phyloP scores from a whole-genome alignment of 1,140 invertebrate genomes.

The Scaptodrosophila lebanonensis region DNA sequence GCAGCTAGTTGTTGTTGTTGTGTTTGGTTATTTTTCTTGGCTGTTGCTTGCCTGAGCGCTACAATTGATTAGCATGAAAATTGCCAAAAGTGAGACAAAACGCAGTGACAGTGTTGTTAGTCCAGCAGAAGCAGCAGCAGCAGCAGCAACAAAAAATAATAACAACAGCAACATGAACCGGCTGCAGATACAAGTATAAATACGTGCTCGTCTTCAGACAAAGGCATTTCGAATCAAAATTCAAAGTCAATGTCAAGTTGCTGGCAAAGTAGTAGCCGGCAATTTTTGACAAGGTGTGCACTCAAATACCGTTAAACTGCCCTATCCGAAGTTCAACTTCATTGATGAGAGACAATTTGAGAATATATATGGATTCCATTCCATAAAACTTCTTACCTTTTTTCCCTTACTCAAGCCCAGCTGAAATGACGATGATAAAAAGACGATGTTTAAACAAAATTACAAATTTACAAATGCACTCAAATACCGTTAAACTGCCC shows the following conservation, averaged over 20 bases:
- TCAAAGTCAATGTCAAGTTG: constrained; percentile 44
- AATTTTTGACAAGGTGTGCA: not conserved
- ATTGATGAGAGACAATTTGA: too few relatives aligned
- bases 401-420: constrained; percentile 29
- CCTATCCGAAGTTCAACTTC: not conserved
- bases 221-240: constrained; percentile 4
- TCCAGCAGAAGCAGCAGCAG: not conserved
- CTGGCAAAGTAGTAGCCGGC: too few relatives aligned
- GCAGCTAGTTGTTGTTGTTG: constrained; percentile 3
- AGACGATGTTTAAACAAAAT: not conserved
- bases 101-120: too few relatives aligned
- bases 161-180: not conserved
- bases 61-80: constrained; percentile 51
- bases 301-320: too few relatives aligned
- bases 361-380: not conserved
- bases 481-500: too few relatives aligned
- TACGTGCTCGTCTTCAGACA: not conserved
- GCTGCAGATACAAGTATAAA: not conserved
- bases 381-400: not conserved
- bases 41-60: too few relatives aligned
- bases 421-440: not conserved
- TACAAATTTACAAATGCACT: not conserved
- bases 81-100: too few relatives aligned
- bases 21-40: too few relatives aligned
- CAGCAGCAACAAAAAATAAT: not conserved